phyloP scores from a whole-genome alignment of 2,113 vertebrate species.

The Oceanodroma tethys region DNA sequence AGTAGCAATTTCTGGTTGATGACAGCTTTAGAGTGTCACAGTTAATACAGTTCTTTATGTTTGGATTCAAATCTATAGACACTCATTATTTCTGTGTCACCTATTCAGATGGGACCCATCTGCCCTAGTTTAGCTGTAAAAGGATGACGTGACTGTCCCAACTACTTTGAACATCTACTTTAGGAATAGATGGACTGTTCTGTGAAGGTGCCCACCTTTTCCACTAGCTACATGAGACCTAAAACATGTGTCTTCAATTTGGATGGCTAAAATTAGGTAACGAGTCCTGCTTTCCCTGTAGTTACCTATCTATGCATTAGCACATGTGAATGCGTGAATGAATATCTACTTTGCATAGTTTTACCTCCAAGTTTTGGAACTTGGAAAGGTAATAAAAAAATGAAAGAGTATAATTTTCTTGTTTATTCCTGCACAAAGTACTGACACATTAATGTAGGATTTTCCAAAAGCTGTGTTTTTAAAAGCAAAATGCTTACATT shows the following conservation, averaged over 20 bases:
- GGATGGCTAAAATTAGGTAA: background rate
- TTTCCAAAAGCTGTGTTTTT: background rate
- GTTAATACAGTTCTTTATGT: background rate
- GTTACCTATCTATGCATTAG: background rate
- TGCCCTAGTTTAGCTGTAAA: background rate
- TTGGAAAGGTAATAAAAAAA: background rate
- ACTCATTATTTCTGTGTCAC: background rate
- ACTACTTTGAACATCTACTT: background rate
- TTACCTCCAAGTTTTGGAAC: background rate
- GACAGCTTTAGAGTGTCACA: background rate
- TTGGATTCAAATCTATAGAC: background rate
- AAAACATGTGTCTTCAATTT: background rate
- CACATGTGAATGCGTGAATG: background rate
- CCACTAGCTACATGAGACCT: background rate
- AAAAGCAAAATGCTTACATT: background rate
- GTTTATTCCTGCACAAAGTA: background rate
- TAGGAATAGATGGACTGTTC: background rate
- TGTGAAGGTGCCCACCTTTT: background rate
- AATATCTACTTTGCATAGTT: background rate
- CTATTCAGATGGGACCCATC: background rate
- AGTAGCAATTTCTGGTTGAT: background rate
- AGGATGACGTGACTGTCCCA: background rate
- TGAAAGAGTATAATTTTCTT: background rate
- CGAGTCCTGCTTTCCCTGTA: background rate
- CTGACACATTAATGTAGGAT: background rate